Percentiles rank a stretch among this genome's conserved stretches.
These are phyloP conservation scores for Melanophora roralis DNA, from an alignment of 2,888 invertebrate genomes.

Conservation along the genomic window DNA sequence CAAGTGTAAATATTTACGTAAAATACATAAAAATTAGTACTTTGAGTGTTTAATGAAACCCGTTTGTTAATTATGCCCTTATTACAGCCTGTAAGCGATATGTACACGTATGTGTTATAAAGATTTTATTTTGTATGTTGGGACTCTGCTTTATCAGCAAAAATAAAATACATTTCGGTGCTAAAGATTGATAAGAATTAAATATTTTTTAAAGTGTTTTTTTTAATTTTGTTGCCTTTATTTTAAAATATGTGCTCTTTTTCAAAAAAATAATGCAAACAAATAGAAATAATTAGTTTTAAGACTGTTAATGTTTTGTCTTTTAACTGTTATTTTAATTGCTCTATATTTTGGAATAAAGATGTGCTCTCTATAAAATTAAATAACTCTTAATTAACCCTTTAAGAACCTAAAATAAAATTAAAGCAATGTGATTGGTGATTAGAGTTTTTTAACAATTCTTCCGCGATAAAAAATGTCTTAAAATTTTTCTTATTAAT, in stretches of 20 bases:
- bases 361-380: neutral
- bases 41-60: too few species aligned
- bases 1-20: too few species aligned
- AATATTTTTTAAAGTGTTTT: neutral
- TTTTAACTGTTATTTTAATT: too few species aligned
- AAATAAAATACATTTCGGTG: conserved; percentile 17
- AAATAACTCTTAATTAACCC: neutral
- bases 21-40: too few species aligned
- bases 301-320: neutral
- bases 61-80: too few species aligned
- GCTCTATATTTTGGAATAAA: neutral
- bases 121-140: neutral
- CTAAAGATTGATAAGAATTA: conserved; percentile 44
- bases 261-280: neutral
- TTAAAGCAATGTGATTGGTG: too few species aligned
- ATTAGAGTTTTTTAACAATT: too few species aligned
- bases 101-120: too few species aligned
- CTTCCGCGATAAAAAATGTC: too few species aligned
- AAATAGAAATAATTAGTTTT: neutral
- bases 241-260: neutral
- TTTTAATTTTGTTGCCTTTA: neutral
- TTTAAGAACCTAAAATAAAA: neutral
- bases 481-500: too few species aligned
- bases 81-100: too few species aligned
- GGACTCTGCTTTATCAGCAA: conserved; percentile 44